A percentile compares a stretch with the other conserved stretches of the same genome.
Conservation (phyloP, 2,797 vertebrate species). For the Hemibagrus guttatus region DNA sequence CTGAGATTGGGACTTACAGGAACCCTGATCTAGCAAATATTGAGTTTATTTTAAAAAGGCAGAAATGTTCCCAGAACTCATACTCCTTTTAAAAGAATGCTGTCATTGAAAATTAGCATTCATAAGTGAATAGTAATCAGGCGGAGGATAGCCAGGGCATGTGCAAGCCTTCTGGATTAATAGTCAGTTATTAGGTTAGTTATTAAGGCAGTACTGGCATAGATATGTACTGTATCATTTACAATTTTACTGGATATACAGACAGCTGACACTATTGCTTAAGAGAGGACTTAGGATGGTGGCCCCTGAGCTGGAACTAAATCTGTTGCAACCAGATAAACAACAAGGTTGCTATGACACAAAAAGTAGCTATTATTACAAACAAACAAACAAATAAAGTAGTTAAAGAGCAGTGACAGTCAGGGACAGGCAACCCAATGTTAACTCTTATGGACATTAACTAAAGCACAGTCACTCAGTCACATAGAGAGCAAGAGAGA, state of each 20-base stretch:
- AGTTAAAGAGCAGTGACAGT: not conserved
- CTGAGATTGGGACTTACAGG: slow-evolving; percentile 56
- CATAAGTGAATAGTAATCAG: slow-evolving; percentile 43
- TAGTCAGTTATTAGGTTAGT: slow-evolving; percentile 11
- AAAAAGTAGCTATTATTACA: not conserved
- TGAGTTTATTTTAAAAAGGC: slow-evolving; percentile 51
- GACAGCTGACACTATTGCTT: not conserved
- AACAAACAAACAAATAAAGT: not conserved
- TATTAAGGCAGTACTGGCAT: not conserved
- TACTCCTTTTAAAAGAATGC: slow-evolving; percentile 37
- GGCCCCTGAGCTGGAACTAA: not conserved
- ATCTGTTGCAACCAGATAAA: not conserved
- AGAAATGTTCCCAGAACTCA: slow-evolving; percentile 45
- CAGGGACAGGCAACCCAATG: not conserved
- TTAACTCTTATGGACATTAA: not conserved
- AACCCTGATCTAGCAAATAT: slow-evolving; percentile 49
- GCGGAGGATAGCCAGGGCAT: slow-evolving; percentile 17
- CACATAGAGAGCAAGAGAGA: not conserved
- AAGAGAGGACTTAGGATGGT: not conserved
- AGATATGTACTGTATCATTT: not conserved
- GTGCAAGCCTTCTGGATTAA: slow-evolving; percentile 16
- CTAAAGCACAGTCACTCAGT: not conserved
- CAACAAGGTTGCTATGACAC: not conserved
- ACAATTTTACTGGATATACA: not conserved
- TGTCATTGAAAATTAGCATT: slow-evolving; percentile 48